A percentile compares a stretch with the other conserved stretches of the same genome.
Conservation (phyloP, 2,888 invertebrate genomes). For the Onchidella celtica region DNA sequence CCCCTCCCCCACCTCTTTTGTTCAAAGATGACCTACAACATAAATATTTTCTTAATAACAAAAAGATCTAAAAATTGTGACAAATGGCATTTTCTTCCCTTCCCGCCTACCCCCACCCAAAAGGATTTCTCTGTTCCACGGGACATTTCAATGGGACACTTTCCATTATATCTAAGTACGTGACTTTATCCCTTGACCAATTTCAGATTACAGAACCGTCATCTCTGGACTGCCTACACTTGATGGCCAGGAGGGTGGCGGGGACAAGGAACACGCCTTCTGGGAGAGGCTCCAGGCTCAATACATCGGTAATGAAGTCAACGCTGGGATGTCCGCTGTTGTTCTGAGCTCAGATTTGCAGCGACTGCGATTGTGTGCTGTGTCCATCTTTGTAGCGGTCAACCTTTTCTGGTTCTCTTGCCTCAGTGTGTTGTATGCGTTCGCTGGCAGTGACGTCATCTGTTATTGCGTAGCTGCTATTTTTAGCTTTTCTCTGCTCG, state of each 20-base stretch:
- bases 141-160: no score
- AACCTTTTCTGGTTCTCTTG: conserved; percentile 59
- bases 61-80: no score
- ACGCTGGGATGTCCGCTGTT: conserved; percentile 11
- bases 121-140: no score
- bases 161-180: no score
- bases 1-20: no score
- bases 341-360: not conserved
- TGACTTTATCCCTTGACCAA: no score
- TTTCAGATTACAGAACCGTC: not conserved
- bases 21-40: no score
- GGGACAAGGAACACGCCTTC: conserved; percentile 21
- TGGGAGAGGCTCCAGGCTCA: conserved; percentile 3
- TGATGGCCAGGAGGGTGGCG: not conserved
- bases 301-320: conserved; percentile 40
- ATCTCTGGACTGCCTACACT: not conserved
- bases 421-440: conserved; percentile 57
- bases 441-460: conserved; percentile 57
- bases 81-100: no score
- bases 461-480: conserved; percentile 60
- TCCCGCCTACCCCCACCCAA: no score
- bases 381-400: conserved; percentile 54
- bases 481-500: conserved; percentile 61
- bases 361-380: not conserved
- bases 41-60: no score